Percentiles rank a stretch among this genome's conserved stretches.
Conservation (phyloP, 92 coral and sea anemone species). For the Micromussa lordhowensis region DNA sequence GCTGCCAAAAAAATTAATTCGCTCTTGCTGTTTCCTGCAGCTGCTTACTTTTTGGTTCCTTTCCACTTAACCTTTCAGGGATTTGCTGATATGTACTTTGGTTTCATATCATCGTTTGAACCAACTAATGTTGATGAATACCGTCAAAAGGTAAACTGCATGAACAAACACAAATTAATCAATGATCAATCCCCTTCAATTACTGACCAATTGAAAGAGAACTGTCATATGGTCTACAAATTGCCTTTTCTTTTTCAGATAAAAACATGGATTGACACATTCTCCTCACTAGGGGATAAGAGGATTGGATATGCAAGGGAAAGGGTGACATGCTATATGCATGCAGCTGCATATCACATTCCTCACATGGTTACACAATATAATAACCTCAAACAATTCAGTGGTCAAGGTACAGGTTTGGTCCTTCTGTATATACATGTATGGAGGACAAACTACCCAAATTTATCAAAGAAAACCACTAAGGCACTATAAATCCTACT, state of each 20-base stretch:
- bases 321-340: slow-evolving; percentile 30
- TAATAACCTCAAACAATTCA: slow-evolving; percentile 1
- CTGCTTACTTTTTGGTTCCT: background rate
- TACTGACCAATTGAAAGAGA: background rate
- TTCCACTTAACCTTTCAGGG: slow-evolving; percentile 1
- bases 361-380: slow-evolving; percentile 5
- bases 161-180: slow-evolving; percentile 5
- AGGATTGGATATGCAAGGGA: slow-evolving; percentile 16
- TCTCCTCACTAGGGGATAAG: background rate
- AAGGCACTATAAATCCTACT: background rate
- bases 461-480: background rate
- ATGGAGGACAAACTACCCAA: background rate
- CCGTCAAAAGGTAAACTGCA: slow-evolving; percentile 14
- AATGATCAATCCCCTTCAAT: background rate
- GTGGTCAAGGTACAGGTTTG: slow-evolving; percentile 21
- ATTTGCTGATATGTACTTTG: slow-evolving; percentile 41
- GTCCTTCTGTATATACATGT: background rate
- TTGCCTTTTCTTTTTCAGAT: slow-evolving; percentile 4
- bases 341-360: slow-evolving; percentile 37
- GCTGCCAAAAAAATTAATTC: background rate
- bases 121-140: slow-evolving; percentile 17
- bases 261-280: background rate
- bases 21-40: background rate
- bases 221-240: slow-evolving; percentile 5
- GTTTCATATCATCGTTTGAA: slow-evolving; percentile 34